Conservation (phyloP, 2,888 invertebrate species). For the Meteorus colon region DNA sequence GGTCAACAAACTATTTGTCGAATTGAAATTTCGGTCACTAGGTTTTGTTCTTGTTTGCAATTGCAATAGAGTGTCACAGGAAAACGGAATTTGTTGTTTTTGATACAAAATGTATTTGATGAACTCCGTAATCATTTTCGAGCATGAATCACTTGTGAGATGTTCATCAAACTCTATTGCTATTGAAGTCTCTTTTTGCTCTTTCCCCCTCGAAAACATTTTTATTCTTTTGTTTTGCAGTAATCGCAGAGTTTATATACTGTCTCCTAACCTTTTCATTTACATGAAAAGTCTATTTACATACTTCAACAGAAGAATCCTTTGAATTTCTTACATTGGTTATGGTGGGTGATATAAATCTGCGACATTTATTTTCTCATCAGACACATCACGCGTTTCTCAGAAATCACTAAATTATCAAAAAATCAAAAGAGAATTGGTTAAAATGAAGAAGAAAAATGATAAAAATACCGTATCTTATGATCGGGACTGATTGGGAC, state of each 20-base stretch:
- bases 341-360: background rate
- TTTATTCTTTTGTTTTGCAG: slow-evolving; percentile 10
- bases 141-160: slow-evolving; percentile 69
- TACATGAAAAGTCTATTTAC: background rate
- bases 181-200: slow-evolving; percentile 59
- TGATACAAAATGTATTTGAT: slow-evolving; percentile 72
- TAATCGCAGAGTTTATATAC: background rate
- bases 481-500: no score
- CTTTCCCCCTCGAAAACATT: slow-evolving; percentile 56
- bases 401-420: background rate
- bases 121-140: slow-evolving; percentile 68
- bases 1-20: slow-evolving; percentile 58
- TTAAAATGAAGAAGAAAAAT: background rate
- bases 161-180: slow-evolving; percentile 67
- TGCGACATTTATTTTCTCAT: background rate
- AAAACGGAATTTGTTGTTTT: slow-evolving; percentile 72
- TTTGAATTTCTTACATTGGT: background rate
- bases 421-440: background rate
- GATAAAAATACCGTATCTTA: no score
- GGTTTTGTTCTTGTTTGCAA: slow-evolving; percentile 60
- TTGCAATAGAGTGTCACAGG: slow-evolving; percentile 67
- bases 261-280: background rate
- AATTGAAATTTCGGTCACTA: slow-evolving; percentile 60
- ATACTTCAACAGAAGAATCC: background rate
- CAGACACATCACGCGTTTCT: no score